These are phyloP conservation scores for Chaetodon trifasciatus DNA, from an alignment of 2,797 vertebrate genomes.

Conservation along the genomic window DNA sequence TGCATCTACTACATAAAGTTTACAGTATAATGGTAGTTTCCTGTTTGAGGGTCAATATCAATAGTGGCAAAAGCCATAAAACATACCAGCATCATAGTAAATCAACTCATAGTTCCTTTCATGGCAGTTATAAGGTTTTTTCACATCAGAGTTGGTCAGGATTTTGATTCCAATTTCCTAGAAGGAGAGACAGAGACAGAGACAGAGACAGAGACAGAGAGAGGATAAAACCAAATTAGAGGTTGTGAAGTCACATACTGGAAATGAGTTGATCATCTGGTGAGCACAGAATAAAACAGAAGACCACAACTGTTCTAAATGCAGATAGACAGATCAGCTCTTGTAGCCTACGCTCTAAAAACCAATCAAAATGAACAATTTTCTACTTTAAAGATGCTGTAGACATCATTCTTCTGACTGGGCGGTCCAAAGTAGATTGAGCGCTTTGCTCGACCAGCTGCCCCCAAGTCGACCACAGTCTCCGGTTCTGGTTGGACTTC, in stretches of 20 bases:
- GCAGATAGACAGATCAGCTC: neutral
- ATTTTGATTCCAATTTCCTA: conserved; percentile 87
- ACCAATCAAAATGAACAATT: neutral
- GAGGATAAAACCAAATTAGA: neutral
- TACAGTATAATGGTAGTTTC: neutral
- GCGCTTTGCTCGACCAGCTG: conserved; percentile 18
- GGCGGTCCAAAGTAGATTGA: neutral
- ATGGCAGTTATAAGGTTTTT: conserved; percentile 62
- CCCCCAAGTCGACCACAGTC: rapidly evolving
- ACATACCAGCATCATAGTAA: conserved; percentile 16
- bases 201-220: conserved; percentile 1
- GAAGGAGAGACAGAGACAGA: conserved; percentile 17
- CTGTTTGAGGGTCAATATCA: neutral
- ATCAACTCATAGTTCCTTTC: rapidly evolving
- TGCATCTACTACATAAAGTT: neutral
- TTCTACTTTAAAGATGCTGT: conserved; percentile 81
- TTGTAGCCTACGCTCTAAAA: neutral
- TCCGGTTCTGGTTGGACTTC: neutral
- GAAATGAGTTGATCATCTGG: neutral
- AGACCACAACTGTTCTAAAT: neutral
- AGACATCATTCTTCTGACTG: conserved; percentile 69
- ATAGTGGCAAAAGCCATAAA: neutral
- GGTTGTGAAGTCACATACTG: neutral
- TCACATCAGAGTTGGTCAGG: conserved; percentile 87
- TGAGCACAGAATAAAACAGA: neutral